Evolutionary conservation across 2,888 invertebrate species (phyloP).

Genomic region (Holacanthella duospinosa): DNA sequence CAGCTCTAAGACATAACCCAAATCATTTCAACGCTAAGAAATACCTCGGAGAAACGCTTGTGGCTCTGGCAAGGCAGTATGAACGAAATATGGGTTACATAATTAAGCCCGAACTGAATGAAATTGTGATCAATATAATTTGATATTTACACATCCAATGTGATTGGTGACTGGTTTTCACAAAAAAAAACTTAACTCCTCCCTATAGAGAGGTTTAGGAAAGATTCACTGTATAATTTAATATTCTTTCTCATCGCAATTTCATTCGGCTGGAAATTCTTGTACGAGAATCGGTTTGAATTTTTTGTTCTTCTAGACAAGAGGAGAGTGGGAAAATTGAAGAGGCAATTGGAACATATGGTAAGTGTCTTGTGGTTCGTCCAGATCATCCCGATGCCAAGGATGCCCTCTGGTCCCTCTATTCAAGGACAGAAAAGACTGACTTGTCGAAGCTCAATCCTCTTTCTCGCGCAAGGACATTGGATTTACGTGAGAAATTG

Average conservation of each 20-base stretch:
- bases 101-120: neutral
- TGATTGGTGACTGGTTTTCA: too few species aligned
- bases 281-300: neutral
- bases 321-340: slow-evolving; percentile 77
- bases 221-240: too few species aligned
- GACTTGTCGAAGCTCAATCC: slow-evolving; percentile 22
- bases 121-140: too few species aligned
- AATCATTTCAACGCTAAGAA: slow-evolving; percentile 86
- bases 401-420: slow-evolving; percentile 26
- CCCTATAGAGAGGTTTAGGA: too few species aligned
- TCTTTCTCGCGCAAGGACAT: slow-evolving; percentile 41
- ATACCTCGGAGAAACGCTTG: slow-evolving; percentile 84
- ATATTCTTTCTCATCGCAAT: too few species aligned
- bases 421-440: slow-evolving; percentile 25
- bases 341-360: slow-evolving; percentile 73
- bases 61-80: slow-evolving; percentile 65
- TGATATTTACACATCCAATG: too few species aligned
- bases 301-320: slow-evolving; percentile 48
- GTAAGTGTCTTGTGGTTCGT: slow-evolving; percentile 68
- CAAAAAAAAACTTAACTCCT: too few species aligned
- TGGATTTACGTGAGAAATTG: slow-evolving; percentile 56
- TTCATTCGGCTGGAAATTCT: neutral
- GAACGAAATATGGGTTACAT: slow-evolving; percentile 21
- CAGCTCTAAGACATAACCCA: slow-evolving; percentile 74
- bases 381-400: slow-evolving; percentile 75